Base-by-base conservation (phyloP, 1,140 invertebrate species). In the Elymnias hypermnestra region DNA sequence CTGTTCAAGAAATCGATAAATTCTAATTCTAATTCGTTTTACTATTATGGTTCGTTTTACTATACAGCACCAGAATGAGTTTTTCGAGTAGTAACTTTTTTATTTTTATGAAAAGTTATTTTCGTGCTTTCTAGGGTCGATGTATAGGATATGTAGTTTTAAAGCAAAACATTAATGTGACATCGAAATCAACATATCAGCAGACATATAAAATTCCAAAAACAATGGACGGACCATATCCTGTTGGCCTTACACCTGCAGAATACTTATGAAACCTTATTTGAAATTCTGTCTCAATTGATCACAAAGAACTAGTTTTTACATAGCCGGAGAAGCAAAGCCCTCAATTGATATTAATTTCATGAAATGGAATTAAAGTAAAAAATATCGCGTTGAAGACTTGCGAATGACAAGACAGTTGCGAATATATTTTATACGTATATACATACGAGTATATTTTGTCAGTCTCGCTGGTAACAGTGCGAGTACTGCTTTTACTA, bases 311-410 rank as follows among this genome's bases (percentile, higher is more conserved):
- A 55, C 52, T 53, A 52, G 55, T 68, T 78, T 76, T 74, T 74
- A 46, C 53, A 29, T 28, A 28, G 31, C 57, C 48, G 25, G 56
- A 65, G 55, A 72, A 63, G 72, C 65, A 48, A 50, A 50, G 18
- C 35, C 53, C 56, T 63, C 71, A 69, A 76, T 79, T 76, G 70
- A 72, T 78, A 78, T 74, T 75, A 78, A 78, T 78, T 78, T 78
- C 68, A 74, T 69, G 66, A 72, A 56, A 57, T 59, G 55, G 61
- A 57, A 69, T 61, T 69, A 56, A 21, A 41, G 48, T 57, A 73
- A 73, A 72, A 72, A 71, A 46, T 23, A 28, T 57, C 50, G 40
- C 15, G 6, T 35, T 67, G 55, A 56, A 53, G 33, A 51, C 49
- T 35, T 41, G 19, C 53, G 43, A 55, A 41, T 40, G 58, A 62